Conservation (phyloP, 2,113 vertebrate species). For the Stictonetta naevosa region DNA sequence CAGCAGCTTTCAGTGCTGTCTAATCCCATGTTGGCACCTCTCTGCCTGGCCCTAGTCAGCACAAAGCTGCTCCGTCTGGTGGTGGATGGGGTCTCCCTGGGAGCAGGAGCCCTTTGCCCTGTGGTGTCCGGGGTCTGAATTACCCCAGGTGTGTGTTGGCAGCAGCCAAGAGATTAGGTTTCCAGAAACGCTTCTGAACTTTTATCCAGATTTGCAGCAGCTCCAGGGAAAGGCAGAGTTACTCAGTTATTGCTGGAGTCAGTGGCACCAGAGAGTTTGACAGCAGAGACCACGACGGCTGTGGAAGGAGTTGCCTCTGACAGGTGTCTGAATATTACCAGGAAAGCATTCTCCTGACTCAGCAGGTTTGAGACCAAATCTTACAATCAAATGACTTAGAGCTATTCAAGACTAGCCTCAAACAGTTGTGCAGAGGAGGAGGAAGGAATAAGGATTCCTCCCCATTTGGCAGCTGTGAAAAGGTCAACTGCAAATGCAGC, state of each 20-base stretch:
- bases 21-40: conserved; percentile 42
- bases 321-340: conserved; percentile 40
- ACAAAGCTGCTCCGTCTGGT: neutral
- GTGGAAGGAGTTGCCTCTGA: conserved; percentile 49
- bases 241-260: neutral
- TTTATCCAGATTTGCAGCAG: neutral
- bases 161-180: neutral
- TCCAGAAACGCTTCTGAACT: neutral
- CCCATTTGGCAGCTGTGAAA: conserved; percentile 30
- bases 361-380: conserved; percentile 19
- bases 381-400: conserved; percentile 28
- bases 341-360: conserved; percentile 29
- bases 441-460: conserved; percentile 38
- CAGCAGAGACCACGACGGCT: neutral
- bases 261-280: neutral
- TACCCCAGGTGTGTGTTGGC: neutral
- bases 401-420: conserved; percentile 25
- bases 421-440: conserved; percentile 21
- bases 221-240: neutral
- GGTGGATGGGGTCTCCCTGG: neutral
- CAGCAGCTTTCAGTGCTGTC: conserved; percentile 31
- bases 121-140: neutral
- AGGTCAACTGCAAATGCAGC: conserved; percentile 31
- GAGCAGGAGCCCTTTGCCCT: neutral
- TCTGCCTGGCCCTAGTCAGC: conserved; percentile 6